Base-by-base conservation (phyloP, 2,888 invertebrate genomes). In the Sthenelais limicola region DNA sequence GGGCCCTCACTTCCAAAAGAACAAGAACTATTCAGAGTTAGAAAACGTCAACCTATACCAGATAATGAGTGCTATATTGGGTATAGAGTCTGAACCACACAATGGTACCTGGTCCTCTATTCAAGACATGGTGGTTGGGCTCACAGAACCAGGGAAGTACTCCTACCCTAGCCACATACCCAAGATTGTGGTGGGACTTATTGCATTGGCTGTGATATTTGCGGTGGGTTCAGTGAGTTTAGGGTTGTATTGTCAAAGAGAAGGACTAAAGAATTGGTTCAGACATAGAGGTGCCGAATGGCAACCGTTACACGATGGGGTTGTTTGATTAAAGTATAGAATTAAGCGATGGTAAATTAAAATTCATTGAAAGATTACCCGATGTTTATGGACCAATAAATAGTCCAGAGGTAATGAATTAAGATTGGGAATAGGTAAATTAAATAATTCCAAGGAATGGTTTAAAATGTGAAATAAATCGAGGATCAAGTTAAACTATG, bases 1-100 rank as follows among this genome's bases (percentile, higher is more conserved):
- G 48, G 84, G 84, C n/a, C 84, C 83, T 52, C 77, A 47, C 32
- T 71, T 71, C 28, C 38, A 71, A 43, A 18, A 4, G 1, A 28
- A 28, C 56, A 5, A 15, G 9, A 21, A 26, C 21, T 21, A 3
- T 26, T 24, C 33, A 12, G 62, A 26, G 38, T 62, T 62, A 35
- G 43, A 24, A 35, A 38, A 24, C 38, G 38, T 62, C 5, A 35
- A 62, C 3, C n/a, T 62, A 7, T 62, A 62, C 38, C 62, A 62
- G 38, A 35, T 56, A 43, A 62, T 62, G 62, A 38, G 62, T 15
- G 62, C 62, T 24, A 21, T 62, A 1, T 26, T 62, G 21, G 62
- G 62, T 5, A 43, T 62, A 26, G 62, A 62, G 38, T 38, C 43
- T 35, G 35, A 35, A 1, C 43, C 62, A 2, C 35, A 62, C 38